A percentile compares a stretch with the other conserved stretches of the same genome.
Evolutionary conservation across 2,888 invertebrate genomes (phyloP).

Genomic region (Parnassius glacialis): DNA sequence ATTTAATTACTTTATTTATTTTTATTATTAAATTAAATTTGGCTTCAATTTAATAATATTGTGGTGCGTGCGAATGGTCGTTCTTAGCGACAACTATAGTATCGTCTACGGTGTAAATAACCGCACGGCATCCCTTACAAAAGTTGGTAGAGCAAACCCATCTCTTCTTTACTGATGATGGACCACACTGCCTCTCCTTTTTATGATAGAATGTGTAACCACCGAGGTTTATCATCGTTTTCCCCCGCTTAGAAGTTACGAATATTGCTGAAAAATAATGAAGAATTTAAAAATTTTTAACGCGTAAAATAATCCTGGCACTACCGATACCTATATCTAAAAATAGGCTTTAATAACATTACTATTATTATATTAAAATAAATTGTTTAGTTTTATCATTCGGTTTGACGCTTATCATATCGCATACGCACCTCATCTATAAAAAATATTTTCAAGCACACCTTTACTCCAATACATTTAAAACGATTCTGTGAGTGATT

Average conservation of each 20-base stretch:
- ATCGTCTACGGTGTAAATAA: constrained; percentile 41
- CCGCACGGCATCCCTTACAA: constrained; percentile 43
- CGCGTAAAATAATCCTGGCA: background rate
- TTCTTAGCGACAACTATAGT: constrained; percentile 34
- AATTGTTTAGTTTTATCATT: too few relatives aligned
- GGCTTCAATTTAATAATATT: background rate
- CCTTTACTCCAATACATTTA: too few relatives aligned
- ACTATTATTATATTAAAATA: too few relatives aligned
- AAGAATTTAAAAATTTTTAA: background rate
- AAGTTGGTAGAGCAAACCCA: constrained; percentile 35
- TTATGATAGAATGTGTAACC: constrained; percentile 43
- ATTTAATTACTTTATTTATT: too few relatives aligned
- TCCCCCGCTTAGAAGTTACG: constrained; percentile 42
- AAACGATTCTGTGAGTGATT: too few relatives aligned
- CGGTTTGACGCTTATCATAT: too few relatives aligned
- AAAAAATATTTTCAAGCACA: too few relatives aligned
- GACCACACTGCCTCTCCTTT: constrained; percentile 24
- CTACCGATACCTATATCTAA: too few relatives aligned
- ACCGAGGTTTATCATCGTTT: constrained; percentile 39
- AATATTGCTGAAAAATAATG: constrained; percentile 38
- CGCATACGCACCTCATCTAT: too few relatives aligned
- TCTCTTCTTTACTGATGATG: constrained; percentile 27
- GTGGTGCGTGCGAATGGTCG: constrained; percentile 28
- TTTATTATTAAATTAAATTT: too few relatives aligned
- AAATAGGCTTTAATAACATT: too few relatives aligned